phyloP scores from a whole-genome alignment of 1,140 invertebrate genomes.

The Pseudomyrmex gracilis region DNA sequence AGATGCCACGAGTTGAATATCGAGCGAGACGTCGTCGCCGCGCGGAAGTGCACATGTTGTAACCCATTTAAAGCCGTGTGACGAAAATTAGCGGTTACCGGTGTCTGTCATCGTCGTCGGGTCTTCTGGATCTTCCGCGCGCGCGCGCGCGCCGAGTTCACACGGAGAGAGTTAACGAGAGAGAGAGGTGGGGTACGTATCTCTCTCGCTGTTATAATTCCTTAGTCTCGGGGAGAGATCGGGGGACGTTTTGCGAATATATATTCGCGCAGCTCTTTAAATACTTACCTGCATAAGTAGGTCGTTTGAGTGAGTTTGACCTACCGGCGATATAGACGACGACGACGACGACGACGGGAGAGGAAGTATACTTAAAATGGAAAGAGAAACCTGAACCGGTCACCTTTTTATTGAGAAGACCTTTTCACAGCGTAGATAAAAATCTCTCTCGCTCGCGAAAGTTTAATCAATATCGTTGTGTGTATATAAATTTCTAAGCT shows the following conservation, averaged over 20 bases:
- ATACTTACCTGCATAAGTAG: constrained; percentile 39
- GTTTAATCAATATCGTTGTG: constrained; percentile 44
- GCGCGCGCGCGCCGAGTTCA: background rate
- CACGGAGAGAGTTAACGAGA: constrained; percentile 8
- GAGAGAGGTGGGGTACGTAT: too few species aligned
- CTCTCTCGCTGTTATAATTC: constrained; percentile 9
- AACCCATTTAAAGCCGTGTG: constrained; percentile 9
- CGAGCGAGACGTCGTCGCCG: background rate
- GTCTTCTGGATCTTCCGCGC: constrained; percentile 1
- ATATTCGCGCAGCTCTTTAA: constrained; percentile 20
- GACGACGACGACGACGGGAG: background rate
- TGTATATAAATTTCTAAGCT: background rate
- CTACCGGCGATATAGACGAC: background rate
- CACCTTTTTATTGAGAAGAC: constrained; percentile 17
- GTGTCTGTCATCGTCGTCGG: background rate
- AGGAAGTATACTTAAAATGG: constrained; percentile 30
- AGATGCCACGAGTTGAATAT: constrained; percentile 24
- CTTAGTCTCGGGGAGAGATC: background rate
- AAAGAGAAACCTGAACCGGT: constrained; percentile 15
- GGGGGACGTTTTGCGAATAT: constrained; percentile 24
- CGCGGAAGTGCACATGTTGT: background rate
- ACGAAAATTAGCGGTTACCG: constrained; percentile 9
- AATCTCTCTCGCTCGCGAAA: constrained; percentile 30
- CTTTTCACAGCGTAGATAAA: constrained; percentile 22
- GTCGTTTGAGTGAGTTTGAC: constrained; percentile 28